Conservation (phyloP, 2,797 vertebrate genomes). For the Mycteria americana region DNA sequence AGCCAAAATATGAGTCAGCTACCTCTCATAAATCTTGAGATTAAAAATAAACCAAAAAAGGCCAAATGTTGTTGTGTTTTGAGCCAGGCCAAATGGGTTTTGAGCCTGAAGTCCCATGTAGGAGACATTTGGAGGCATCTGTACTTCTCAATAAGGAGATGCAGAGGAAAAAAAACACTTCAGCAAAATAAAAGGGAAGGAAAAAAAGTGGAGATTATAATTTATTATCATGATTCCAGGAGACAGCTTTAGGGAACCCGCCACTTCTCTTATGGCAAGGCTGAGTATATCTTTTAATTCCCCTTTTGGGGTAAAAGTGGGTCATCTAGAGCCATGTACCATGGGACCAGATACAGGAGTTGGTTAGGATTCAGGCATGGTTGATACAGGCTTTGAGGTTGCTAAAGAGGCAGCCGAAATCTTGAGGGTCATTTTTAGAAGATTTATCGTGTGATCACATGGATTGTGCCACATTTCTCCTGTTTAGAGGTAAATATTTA, state of each 20-base stretch:
- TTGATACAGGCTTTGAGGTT: not conserved
- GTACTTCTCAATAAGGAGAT: not conserved
- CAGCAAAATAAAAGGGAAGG: not conserved
- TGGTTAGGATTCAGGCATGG: not conserved
- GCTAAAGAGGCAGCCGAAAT: not conserved
- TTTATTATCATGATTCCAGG: not conserved
- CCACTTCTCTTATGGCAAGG: not conserved
- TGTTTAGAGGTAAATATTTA: not conserved
- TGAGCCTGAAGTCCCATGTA: not conserved
- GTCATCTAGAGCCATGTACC: fast-evolving
- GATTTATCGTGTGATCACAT: not conserved
- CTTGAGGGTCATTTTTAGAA: not conserved
- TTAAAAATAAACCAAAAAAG: not conserved
- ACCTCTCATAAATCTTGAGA: not conserved
- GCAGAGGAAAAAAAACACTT: not conserved
- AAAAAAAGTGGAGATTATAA: not conserved
- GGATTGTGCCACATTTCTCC: not conserved
- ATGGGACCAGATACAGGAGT: not conserved
- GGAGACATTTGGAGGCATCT: not conserved
- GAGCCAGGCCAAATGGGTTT: not conserved
- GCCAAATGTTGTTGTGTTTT: not conserved
- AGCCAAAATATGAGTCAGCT: constrained; percentile 13
- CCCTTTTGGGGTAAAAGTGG: not conserved
- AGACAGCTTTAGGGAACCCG: not conserved
- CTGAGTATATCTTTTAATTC: not conserved